phyloP scores from a whole-genome alignment of 30 jellyfish, hydroid and myxozoan genomes.

The Aurelia aurita region DNA sequence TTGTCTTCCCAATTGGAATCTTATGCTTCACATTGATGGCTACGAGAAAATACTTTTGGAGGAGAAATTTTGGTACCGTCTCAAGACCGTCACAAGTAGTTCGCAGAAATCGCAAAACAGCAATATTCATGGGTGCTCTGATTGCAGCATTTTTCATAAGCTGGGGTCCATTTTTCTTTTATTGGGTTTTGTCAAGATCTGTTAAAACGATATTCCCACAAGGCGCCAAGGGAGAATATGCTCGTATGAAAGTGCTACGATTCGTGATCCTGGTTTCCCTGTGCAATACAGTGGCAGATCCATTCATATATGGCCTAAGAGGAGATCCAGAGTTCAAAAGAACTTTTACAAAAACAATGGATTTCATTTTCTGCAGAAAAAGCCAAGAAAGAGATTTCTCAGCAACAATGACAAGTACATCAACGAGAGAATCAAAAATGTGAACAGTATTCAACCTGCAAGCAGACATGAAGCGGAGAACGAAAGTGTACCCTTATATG shows the following conservation, averaged over 20 bases:
- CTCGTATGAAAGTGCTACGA: constrained; percentile 1
- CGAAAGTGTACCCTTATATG: too few relatives aligned
- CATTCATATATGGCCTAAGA: constrained; percentile 8
- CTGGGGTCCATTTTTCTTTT: constrained; percentile 3
- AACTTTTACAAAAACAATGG: not conserved
- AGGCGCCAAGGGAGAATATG: constrained; percentile 37
- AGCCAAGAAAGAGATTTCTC: not conserved
- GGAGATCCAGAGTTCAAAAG: constrained; percentile 3
- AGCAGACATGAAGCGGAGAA: too few relatives aligned
- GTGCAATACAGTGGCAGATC: constrained; percentile 25
- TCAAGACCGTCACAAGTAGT: not conserved
- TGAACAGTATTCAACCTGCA: too few relatives aligned
- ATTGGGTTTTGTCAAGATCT: constrained; percentile 9
- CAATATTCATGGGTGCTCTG: constrained; percentile 5
- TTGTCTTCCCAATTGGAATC: not conserved
- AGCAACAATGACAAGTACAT: too few relatives aligned
- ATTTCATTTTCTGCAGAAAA: constrained; percentile 11
- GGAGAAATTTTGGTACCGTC: not conserved
- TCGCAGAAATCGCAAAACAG: not conserved
- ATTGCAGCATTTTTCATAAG: not conserved
- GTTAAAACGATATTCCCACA: constrained; percentile 2
- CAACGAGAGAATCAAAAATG: too few relatives aligned
- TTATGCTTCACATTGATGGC: constrained; percentile 14
- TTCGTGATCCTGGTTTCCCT: constrained; percentile 7
- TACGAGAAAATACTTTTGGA: constrained; percentile 14